Evolutionary conservation across 2,113 vertebrate genomes (phyloP).

Genomic region (Heterotilapia buettikoferi): DNA sequence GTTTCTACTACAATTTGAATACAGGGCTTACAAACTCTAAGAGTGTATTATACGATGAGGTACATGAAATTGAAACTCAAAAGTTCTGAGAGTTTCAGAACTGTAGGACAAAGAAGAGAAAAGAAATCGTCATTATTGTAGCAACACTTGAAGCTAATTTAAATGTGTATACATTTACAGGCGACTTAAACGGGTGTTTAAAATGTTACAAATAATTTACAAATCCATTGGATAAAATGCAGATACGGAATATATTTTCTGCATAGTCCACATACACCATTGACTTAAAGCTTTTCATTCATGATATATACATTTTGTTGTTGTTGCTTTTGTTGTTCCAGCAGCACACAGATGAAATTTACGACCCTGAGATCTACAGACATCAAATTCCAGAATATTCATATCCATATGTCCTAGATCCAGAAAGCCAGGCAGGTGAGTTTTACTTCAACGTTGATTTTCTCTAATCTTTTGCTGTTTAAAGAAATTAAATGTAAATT

Average conservation of each 20-base stretch:
- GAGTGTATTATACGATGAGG: slow-evolving; percentile 25
- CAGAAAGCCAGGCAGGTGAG: slow-evolving; percentile 91
- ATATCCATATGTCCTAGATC: slow-evolving; percentile 85
- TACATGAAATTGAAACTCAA: slow-evolving; percentile 61
- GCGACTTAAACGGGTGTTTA: background rate
- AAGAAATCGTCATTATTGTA: background rate
- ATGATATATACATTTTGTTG: background rate
- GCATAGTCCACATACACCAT: background rate
- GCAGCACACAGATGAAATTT: slow-evolving; percentile 91
- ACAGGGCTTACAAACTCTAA: slow-evolving; percentile 21
- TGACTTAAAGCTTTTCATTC: background rate
- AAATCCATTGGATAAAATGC: background rate
- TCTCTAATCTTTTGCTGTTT: background rate
- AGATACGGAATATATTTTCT: background rate
- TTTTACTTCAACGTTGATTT: slow-evolving; percentile 10
- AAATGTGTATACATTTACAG: background rate
- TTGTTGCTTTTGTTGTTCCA: slow-evolving; percentile 34
- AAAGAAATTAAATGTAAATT: background rate
- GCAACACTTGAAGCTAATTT: background rate
- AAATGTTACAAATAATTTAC: background rate
- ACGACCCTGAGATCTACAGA: slow-evolving; percentile 90
- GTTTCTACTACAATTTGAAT: slow-evolving; percentile 23
- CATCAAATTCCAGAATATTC: slow-evolving; percentile 89
- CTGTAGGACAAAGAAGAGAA: background rate
- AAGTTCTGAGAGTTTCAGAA: slow-evolving; percentile 51